Evolutionary conservation across 2,888 invertebrate genomes (phyloP), one percentile per base, ranked within the genome.

Genomic region (Anorthoa munda): DNA sequence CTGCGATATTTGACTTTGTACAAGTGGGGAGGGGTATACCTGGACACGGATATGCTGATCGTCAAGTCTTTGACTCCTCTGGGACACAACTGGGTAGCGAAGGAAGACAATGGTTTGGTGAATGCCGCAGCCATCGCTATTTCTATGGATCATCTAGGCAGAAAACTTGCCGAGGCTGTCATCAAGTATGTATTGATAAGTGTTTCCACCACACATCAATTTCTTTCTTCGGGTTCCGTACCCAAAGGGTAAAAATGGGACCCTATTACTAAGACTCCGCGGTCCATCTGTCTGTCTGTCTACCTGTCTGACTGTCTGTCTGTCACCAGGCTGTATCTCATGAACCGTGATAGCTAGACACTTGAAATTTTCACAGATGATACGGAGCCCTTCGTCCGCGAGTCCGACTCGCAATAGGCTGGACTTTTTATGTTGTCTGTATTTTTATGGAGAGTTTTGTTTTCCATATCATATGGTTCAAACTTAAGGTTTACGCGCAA

Each of bases 11-110:
- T 97, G 63, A 97, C 97, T 0, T 92, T 98, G 7, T 98, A 97
- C 96, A 98, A 97, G 88, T 98, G 97, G 91, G 98, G 98, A 17
- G 98, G 98, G 0, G 97, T 98, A 66, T 98, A 98, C 89, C 91
- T 98, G 67, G 98, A 98, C 87, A 93, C 98, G 82, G 98, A 98
- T 90, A 97, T 98, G 4, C 95, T 98, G 18, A 97, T 98, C 4
- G 96, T 97, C 26, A 97, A 97, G 81, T 94, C 96, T 9, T 89
- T 98, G 56, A 95, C 97, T 26, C 89, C 93, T 4, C 88, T 98
- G 64, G 94, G 90, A 1, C 92, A 90, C 45, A 97, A 98, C 90
- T 97, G 97, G 92, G 97, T 97, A 1, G 97, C 97, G 2, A 97
- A 17, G 31, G 77, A 86, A 75, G 97, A 97, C 91, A 93, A 81